A percentile compares a stretch with the other conserved stretches of the same genome.
These are phyloP conservation scores for Danio kyathit DNA, from an alignment of 2,797 vertebrate species.

Conservation along the genomic window DNA sequence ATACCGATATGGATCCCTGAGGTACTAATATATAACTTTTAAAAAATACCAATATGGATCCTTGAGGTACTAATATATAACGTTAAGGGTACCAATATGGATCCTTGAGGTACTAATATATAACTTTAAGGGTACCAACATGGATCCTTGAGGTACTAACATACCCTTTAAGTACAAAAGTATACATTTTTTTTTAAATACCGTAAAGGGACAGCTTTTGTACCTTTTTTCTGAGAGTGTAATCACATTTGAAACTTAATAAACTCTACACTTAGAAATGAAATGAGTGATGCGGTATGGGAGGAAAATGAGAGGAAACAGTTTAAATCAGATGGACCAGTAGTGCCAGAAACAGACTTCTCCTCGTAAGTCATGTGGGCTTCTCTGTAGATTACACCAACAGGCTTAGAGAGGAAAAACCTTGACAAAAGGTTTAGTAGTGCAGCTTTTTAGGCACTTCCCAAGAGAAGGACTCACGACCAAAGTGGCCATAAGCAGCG, in stretches of 20 bases:
- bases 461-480: constrained; percentile 97
- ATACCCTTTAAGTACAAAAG: too few species aligned
- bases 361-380: constrained; percentile 86
- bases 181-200: too few species aligned
- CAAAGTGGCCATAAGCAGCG: constrained; percentile 97
- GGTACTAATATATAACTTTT: too few species aligned
- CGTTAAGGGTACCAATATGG: too few species aligned
- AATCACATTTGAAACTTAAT: neutral
- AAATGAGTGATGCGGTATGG: constrained; percentile 1
- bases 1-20: too few species aligned
- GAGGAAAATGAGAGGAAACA: neutral
- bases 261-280: neutral
- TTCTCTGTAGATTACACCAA: constrained; percentile 98
- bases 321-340: neutral
- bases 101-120: too few species aligned
- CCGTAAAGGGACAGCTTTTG: too few species aligned
- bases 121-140: too few species aligned
- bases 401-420: constrained; percentile 87
- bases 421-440: constrained; percentile 89
- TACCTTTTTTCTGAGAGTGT: too few species aligned
- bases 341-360: constrained; percentile 71
- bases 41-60: too few species aligned
- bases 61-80: too few species aligned
- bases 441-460: constrained; percentile 96
- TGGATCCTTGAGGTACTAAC: too few species aligned